Base-by-base conservation (phyloP, 2,113 vertebrate species). In the Panthera uncia region DNA sequence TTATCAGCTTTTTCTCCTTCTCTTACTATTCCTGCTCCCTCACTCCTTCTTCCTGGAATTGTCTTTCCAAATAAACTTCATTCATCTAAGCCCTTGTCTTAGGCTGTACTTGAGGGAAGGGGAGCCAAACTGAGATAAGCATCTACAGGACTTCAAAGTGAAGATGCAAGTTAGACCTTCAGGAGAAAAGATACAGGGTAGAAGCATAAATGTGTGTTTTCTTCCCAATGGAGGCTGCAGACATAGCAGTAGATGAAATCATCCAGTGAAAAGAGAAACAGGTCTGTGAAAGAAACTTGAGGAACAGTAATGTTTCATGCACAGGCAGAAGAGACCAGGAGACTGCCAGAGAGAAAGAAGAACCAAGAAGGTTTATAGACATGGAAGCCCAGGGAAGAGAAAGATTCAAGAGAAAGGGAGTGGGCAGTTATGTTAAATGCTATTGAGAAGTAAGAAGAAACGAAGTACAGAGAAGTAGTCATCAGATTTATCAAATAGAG, bases 21-120 rank as follows among this genome's bases (percentile, higher is more conserved):
- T 63, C 8, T 73, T 66, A 52, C 29, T 63, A 61, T 61, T 91
- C 31, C n/a, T 81, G 13, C 9, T 76, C 38, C 65, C 79, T 91
- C 66, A 79, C 41, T 91, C 50, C 74, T 91, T 27, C 13, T 94
- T 94, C 41, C 38, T 95, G 38, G 61, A 81, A 89, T 50, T 95
- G 38, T 48, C 68, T 69, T 65, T 41, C 83, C 27, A 86, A 91
- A 69, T 69, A 83, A 87, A 76, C 13, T 45, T 78, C 10, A 36
- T 38, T 71, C 18, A 48, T 25, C 33, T 93, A 83, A 94, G 29
- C 41, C 48, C 13, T 85, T 55, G 15, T 89, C 33, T 71, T 93
- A n/a, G 38, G 68, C 52, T 84, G 16, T 73, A 36, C 9, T 36
- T 45, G n/a, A 71, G 41, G 29, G n/a, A 45, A 8, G 38, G 31